Conservation (phyloP, 2,113 vertebrate species). For the Zingel zingel region DNA sequence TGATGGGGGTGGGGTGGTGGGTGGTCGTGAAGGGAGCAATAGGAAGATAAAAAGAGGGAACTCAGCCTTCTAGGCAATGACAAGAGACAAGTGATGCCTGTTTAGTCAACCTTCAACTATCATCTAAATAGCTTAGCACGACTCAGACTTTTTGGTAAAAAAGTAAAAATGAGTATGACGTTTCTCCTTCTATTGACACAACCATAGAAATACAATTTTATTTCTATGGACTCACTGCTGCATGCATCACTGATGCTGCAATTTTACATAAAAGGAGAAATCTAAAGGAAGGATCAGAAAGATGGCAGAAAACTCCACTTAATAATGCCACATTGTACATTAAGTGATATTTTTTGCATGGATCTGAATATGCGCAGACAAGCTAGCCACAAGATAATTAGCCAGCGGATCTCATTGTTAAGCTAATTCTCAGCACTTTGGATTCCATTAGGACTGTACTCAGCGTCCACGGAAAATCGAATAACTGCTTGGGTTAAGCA, state of each 20-base stretch:
- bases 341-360: conserved; percentile 25
- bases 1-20: conserved; percentile 34
- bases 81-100: conserved; percentile 57
- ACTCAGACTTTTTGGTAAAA: conserved; percentile 15
- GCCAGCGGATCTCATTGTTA: conserved; percentile 68
- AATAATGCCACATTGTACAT: conserved; percentile 31
- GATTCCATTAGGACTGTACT: conserved; percentile 73
- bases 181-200: conserved; percentile 41
- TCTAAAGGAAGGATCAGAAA: conserved; percentile 17
- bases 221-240: conserved; percentile 44
- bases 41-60: conserved; percentile 58
- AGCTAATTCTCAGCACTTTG: conserved; percentile 70
- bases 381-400: conserved; percentile 58
- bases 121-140: conserved; percentile 54
- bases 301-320: background rate
- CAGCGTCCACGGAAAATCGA: conserved; percentile 65
- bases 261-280: conserved; percentile 46
- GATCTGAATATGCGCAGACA: conserved; percentile 25
- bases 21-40: conserved; percentile 34
- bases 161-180: conserved; percentile 9
- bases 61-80: conserved; percentile 51
- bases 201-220: too few species aligned
- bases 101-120: conserved; percentile 60
- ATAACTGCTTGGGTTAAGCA: conserved; percentile 69
- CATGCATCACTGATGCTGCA: conserved; percentile 39